Base-by-base conservation (phyloP, 2,113 vertebrate species). In the Periophthalmodon schlosseri region DNA sequence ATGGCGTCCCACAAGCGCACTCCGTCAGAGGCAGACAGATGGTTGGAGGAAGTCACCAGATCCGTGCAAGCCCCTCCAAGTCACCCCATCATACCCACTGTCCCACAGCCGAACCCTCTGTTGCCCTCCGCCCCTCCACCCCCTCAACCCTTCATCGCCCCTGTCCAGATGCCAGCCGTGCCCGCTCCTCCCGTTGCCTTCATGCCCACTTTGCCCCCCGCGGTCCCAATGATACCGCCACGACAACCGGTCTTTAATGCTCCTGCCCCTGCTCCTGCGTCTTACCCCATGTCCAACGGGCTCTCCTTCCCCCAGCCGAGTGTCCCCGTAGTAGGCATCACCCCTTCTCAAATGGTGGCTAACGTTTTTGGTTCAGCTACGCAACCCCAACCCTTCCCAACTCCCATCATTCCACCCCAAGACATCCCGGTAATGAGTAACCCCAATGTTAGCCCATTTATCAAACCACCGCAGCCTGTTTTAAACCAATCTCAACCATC, bases 271-370 rank as follows among this genome's bases (percentile, higher is more conserved):
- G 76, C 95, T 50, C 93, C 95, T 0, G 76, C 93, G 69, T 92
- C 95, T 49, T 98, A 95, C 5, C 92, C 95, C 0, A 91, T 98
- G 79, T 85, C 96, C 16, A 99, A 99, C 0, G 98, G 98, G 67
- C 94, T 97, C 87, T 89, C 95, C 54, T 97, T 96, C 18, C 84
- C 94, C 18, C 94, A 94, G 74, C 90, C 95, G 3, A 96, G 93
- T 0, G 95, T 97, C 47, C 96, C 97, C 0, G 95, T 97, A 81
- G 95, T 97, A 4, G 97, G 98, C 74, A 99, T 99, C 88, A 99
- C 98, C 4, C 97, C 98, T 7, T 98, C 98, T 16, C 97, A 99
- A 90, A 99, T 99, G 98, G 98, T 99, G 60, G 98, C 96, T 57
- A 96, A 99, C 0, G 95, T 98, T 73, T 99, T 99, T 12, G 97